Conservation (phyloP, 1,140 invertebrate species). For the Liolophura sinensis region DNA sequence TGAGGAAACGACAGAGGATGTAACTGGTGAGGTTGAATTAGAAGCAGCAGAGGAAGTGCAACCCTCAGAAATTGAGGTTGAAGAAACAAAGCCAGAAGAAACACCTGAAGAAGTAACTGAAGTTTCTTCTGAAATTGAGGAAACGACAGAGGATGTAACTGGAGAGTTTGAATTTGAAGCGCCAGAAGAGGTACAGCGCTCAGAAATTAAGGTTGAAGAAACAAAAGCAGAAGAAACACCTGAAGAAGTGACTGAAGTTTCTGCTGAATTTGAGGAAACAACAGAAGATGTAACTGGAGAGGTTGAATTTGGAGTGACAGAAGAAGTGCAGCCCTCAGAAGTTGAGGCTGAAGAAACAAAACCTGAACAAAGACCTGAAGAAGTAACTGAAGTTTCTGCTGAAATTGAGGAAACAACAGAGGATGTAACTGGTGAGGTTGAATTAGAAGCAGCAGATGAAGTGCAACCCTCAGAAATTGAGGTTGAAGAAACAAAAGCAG, state of each 20-base stretch:
- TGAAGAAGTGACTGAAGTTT: too few species aligned
- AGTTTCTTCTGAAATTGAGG: slow-evolving; percentile 3
- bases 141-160: not conserved
- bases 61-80: slow-evolving; percentile 2
- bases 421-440: not conserved
- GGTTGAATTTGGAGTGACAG: not conserved
- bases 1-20: too few species aligned
- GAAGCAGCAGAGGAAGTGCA: not conserved
- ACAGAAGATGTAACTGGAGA: not conserved
- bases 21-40: not conserved
- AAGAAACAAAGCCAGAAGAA: slow-evolving; percentile 5
- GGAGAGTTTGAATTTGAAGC: too few species aligned
- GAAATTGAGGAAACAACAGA: too few species aligned
- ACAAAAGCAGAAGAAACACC: not conserved
- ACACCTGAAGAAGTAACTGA: slow-evolving; percentile 2
- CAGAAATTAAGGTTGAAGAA: slow-evolving; percentile 3
- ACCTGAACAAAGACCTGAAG: slow-evolving; percentile 1
- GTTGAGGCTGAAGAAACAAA: not conserved
- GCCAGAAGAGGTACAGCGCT: not conserved
- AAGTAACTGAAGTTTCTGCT: not conserved
- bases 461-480: not conserved
- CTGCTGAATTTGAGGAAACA: not conserved
- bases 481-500: slow-evolving; percentile 2
- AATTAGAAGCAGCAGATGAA: not conserved
- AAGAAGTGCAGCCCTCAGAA: not conserved